Evolutionary conservation across 2,888 invertebrate genomes (phyloP).

Genomic region (Cenopis cana): DNA sequence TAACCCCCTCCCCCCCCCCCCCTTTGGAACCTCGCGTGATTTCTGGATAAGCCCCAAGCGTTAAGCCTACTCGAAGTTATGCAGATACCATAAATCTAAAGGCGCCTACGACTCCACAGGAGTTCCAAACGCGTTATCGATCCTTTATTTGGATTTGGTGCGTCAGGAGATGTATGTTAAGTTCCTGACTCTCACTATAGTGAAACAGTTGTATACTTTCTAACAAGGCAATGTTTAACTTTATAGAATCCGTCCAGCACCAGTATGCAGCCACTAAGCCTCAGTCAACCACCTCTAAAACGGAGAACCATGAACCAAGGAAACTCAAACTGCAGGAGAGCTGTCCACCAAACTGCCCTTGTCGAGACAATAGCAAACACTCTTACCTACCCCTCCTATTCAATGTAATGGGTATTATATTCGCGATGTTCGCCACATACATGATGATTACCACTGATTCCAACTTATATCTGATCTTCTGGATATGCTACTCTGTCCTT

Average conservation of each 20-base stretch:
- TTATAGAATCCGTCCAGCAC: slow-evolving; percentile 31
- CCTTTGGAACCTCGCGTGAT: too few species aligned
- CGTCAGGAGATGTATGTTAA: too few species aligned
- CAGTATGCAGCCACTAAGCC: slow-evolving; percentile 38
- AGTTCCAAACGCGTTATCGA: too few species aligned
- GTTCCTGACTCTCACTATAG: too few species aligned
- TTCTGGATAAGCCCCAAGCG: too few species aligned
- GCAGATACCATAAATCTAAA: too few species aligned
- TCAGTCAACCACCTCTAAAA: not conserved
- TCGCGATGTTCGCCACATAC: slow-evolving; percentile 72
- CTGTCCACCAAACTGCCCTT: slow-evolving; percentile 63
- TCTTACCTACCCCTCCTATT: slow-evolving; percentile 55
- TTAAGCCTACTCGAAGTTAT: too few species aligned
- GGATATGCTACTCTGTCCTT: slow-evolving; percentile 73
- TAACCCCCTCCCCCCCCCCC: too few species aligned
- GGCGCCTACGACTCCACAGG: too few species aligned
- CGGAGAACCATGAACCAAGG: not conserved
- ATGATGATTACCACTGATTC: slow-evolving; percentile 72
- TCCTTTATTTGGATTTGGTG: too few species aligned
- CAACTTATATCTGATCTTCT: slow-evolving; percentile 72
- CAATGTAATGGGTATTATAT: slow-evolving; percentile 66
- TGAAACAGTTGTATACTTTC: too few species aligned
- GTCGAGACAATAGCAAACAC: slow-evolving; percentile 50
- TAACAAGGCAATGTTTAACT: not conserved
- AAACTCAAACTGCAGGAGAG: slow-evolving; percentile 20